Base-by-base conservation (phyloP, 2,797 vertebrate genomes). In the Schizopygopsis malacanthus region DNA sequence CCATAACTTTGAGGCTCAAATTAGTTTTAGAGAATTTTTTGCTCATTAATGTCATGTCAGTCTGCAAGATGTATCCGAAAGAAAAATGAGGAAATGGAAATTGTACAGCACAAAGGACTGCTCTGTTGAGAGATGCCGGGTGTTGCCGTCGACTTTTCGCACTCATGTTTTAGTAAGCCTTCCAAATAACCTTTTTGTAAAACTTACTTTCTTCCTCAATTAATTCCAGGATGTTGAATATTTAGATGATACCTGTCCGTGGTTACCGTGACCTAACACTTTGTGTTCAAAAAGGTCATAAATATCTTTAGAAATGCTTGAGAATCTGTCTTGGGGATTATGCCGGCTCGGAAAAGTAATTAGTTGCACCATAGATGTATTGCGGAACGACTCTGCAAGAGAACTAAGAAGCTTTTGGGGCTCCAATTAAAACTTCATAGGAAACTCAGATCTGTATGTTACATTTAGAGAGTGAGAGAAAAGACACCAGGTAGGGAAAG, bases 21-120 rank as follows among this genome's bases (percentile, higher is more conserved):
- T 90, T 85, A 88, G 87, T 89, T 87, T 84, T 72, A 80, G 86
- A 88, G 88, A 78, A 83, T 87, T 89, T 63, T 87, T 84, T 85
- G 83, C 84, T 87, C 83, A 88, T 86, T 89, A 61, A 85, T 88
- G 86, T 88, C 88, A 90, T 56, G 85, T 86, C 79, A 86, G 75
- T 71, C 54, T 37, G 52, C 56, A 63, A 85, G 85, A 89, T 87
- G 83, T 87, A 90, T 87, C 87, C 87, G 84, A 85, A 81, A 88
- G 83, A 78, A 84, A 80, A 88, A 86, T 43, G 70, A 56, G 50
- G 77, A 82, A 79, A 85, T 85, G 52, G 47, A 81, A 56, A 82
- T 61, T 83, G 41, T 81, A 47, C 65, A 22, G 41, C 81, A 84
- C 63, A 87, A 85, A 82, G 77, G 39, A 87, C 63, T n/a, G 33